A percentile compares a stretch with the other conserved stretches of the same genome.
Conservation (phyloP, 2,113 vertebrate genomes). For the Pluvialis apricaria region DNA sequence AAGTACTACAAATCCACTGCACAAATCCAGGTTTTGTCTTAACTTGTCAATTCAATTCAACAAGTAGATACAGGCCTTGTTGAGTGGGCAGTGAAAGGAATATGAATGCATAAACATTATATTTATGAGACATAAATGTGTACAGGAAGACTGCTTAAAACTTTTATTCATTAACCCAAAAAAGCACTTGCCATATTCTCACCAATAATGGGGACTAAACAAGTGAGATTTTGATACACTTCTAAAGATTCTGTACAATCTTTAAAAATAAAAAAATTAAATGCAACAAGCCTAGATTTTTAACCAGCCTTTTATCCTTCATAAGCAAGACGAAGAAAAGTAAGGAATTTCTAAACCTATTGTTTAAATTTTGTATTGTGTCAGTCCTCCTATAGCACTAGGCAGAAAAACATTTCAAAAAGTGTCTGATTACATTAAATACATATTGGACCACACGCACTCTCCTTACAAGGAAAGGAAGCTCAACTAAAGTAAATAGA, state of each 20-base stretch:
- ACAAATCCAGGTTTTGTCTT: neutral
- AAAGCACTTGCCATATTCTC: neutral
- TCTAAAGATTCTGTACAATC: neutral
- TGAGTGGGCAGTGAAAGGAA: neutral
- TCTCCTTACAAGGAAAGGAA: neutral
- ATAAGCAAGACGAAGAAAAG: neutral
- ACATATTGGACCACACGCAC: neutral
- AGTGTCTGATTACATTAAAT: neutral
- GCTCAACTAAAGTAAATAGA: neutral
- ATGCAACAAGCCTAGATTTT: neutral
- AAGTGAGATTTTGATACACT: neutral
- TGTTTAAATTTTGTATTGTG: neutral
- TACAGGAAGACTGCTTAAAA: neutral
- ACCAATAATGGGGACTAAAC: neutral
- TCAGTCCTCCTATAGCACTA: neutral
- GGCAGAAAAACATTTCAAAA: neutral
- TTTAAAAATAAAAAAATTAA: neutral
- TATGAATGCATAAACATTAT: neutral
- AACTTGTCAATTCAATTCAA: neutral
- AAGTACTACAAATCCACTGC: neutral
- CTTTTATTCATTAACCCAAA: conserved; percentile 5
- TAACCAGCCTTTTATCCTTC: neutral
- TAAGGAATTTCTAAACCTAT: neutral
- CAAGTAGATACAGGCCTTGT: neutral
- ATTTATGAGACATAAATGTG: neutral